Percentiles rank a stretch among this genome's conserved stretches.
phyloP scores from a whole-genome alignment of 2,797 vertebrate species.

The Gallinago solitaria region DNA sequence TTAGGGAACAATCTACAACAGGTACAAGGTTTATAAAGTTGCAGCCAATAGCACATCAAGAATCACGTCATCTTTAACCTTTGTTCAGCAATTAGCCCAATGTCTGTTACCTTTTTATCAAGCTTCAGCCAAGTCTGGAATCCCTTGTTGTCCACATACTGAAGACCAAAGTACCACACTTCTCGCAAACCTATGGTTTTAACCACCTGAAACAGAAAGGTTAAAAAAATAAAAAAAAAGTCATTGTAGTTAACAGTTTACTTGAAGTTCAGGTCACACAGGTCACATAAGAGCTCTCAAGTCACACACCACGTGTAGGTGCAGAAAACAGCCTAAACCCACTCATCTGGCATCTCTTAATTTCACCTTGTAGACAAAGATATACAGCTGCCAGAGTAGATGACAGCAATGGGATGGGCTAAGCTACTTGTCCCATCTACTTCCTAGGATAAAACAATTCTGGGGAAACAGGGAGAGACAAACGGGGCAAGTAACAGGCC shows the following conservation, averaged over 20 bases:
- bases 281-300: background rate
- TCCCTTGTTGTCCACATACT: constrained; percentile 91
- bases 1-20: background rate
- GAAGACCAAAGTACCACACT: constrained; percentile 97
- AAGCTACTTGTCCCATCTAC: background rate
- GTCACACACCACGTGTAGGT: background rate
- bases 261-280: background rate
- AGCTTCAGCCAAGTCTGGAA: constrained; percentile 94
- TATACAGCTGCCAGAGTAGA: background rate
- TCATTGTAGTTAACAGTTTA: background rate
- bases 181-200: constrained; percentile 95
- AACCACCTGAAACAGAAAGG: constrained; percentile 85
- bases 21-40: background rate
- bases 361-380: background rate
- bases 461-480: background rate
- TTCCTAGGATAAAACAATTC: background rate
- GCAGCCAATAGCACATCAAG: background rate
- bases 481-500: background rate
- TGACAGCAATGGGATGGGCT: background rate
- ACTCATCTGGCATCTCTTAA: background rate
- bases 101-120: constrained; percentile 91
- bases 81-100: background rate
- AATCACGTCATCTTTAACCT: background rate
- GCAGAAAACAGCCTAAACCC: background rate
- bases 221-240: background rate